Evolutionary conservation across 2,888 invertebrate genomes (phyloP).

Genomic region (Autographa gamma): DNA sequence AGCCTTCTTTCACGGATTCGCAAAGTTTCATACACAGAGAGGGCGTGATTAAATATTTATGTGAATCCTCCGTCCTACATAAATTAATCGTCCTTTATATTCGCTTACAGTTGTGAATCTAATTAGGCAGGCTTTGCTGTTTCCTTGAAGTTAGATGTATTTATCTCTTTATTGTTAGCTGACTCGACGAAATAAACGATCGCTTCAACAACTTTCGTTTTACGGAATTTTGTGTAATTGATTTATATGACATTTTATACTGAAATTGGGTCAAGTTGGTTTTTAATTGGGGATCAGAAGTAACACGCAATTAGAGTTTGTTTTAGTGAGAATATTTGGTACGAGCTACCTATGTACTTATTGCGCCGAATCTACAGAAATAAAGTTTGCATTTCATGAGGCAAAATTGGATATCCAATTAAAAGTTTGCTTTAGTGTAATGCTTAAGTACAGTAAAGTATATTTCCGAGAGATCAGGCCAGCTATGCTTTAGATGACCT

Average conservation of each 20-base stretch:
- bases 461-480: too few species aligned
- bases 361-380: not conserved
- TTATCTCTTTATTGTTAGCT: constrained; percentile 6
- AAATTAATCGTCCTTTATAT: constrained; percentile 24
- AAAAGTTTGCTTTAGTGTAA: too few species aligned
- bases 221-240: not conserved
- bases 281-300: not conserved
- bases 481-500: too few species aligned
- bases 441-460: too few species aligned
- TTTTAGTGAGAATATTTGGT: not conserved
- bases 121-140: not conserved
- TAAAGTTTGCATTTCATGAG: not conserved
- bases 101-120: constrained; percentile 5
- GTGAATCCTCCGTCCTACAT: constrained; percentile 12
- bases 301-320: constrained; percentile 1
- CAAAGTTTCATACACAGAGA: constrained; percentile 25
- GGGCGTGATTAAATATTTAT: constrained; percentile 33
- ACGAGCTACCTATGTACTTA: not conserved
- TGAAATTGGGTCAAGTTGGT: not conserved
- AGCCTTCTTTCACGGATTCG: constrained; percentile 20
- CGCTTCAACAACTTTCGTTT: not conserved
- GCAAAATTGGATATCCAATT: not conserved
- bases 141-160: constrained; percentile 2
- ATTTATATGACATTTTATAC: not conserved
- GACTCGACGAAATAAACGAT: not conserved